Percentiles rank a stretch among this genome's conserved stretches.
Evolutionary conservation across 1,140 invertebrate genomes (phyloP).

Genomic region (Zaprionus kolodkinae): DNA sequence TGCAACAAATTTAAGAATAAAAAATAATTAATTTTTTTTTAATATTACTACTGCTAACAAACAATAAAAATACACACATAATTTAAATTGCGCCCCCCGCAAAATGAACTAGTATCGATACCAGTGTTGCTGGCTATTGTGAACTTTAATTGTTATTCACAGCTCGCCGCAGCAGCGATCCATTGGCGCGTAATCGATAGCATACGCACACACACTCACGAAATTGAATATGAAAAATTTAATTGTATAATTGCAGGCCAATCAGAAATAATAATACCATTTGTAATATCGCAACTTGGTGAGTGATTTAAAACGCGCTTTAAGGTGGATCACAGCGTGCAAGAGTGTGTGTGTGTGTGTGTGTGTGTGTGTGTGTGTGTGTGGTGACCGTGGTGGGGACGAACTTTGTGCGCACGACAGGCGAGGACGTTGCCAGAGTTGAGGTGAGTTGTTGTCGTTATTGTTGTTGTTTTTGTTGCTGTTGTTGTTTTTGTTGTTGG

Average conservation of each 20-base stretch:
- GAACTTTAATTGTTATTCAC: background rate
- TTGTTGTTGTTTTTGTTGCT: background rate
- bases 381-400: slow-evolving; percentile 8
- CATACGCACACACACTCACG: background rate
- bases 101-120: background rate
- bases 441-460: background rate
- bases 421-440: background rate
- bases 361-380: too few relatives aligned
- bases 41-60: background rate
- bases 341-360: too few relatives aligned
- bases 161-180: background rate
- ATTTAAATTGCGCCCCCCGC: background rate
- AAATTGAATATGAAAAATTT: too few relatives aligned
- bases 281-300: background rate
- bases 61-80: background rate
- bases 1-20: background rate
- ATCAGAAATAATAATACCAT: background rate
- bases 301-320: background rate
- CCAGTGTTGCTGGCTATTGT: too few relatives aligned
- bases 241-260: too few relatives aligned
- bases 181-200: background rate
- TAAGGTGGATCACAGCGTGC: background rate
- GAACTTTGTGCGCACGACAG: slow-evolving; percentile 31
- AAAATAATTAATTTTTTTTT: background rate
- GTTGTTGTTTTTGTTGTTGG: background rate